Percentiles rank a stretch among this genome's conserved stretches.
Evolutionary conservation across 1,140 invertebrate species (phyloP).

Genomic region (Formica exsecta): DNA sequence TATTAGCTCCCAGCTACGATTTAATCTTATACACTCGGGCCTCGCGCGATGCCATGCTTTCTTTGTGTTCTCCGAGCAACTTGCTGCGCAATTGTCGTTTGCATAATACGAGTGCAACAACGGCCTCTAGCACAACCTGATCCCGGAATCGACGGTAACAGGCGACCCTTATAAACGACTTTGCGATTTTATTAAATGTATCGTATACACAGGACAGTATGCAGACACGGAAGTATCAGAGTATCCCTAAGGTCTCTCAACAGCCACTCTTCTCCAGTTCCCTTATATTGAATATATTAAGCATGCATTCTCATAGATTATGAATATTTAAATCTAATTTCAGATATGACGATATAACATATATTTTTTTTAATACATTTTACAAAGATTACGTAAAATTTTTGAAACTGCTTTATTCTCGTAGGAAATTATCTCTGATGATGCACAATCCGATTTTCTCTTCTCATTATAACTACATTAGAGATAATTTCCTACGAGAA

Average conservation of each 20-base stretch:
- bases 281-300: not conserved
- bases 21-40: constrained; percentile 43
- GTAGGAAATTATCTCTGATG: too few species aligned
- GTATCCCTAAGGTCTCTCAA: not conserved
- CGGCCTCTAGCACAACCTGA: constrained; percentile 43
- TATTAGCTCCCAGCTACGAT: constrained; percentile 57
- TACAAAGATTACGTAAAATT: too few species aligned
- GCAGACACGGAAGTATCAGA: constrained; percentile 4
- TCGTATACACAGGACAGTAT: not conserved
- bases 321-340: too few species aligned
- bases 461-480: too few species aligned
- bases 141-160: constrained; percentile 27
- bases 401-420: too few species aligned
- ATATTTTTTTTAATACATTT: too few species aligned
- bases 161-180: constrained; percentile 44
- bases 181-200: constrained; percentile 26
- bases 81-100: constrained; percentile 52
- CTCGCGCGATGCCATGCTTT: constrained; percentile 24
- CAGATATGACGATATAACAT: too few species aligned
- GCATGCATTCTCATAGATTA: too few species aligned
- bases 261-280: not conserved
- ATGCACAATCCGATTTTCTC: too few species aligned
- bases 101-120: constrained; percentile 57
- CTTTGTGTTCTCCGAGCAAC: constrained; percentile 31
- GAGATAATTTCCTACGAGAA: too few species aligned